Percentiles rank a stretch among this genome's conserved stretches.
Evolutionary conservation across 1,140 invertebrate genomes (phyloP).

Genomic region (Gryllus bimaculatus): DNA sequence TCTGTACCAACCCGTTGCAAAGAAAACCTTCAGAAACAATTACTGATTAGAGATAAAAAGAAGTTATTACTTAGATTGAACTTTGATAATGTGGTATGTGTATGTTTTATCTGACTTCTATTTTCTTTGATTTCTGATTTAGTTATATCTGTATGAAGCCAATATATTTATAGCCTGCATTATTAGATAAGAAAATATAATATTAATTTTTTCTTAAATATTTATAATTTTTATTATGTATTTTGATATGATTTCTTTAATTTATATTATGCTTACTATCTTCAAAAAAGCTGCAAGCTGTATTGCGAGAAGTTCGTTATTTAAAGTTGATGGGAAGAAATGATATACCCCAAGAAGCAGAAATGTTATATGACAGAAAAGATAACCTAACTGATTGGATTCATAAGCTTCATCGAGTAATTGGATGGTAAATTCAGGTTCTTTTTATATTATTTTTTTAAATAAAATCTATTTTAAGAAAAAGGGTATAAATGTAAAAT

Average conservation of each 20-base stretch:
- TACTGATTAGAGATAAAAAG: constrained; percentile 29
- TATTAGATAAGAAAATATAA: too few species aligned
- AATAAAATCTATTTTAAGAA: not conserved
- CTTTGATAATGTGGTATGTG: constrained; percentile 12
- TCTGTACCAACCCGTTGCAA: constrained; percentile 32
- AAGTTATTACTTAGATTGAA: constrained; percentile 37
- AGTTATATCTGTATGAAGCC: too few species aligned
- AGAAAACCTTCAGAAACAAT: constrained; percentile 32
- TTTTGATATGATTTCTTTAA: too few species aligned
- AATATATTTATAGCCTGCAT: too few species aligned
- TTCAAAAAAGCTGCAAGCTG: constrained; percentile 25
- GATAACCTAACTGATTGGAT: constrained; percentile 41
- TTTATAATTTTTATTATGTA: too few species aligned
- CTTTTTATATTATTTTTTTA: not conserved
- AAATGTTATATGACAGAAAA: constrained; percentile 41
- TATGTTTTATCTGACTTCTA: too few species aligned
- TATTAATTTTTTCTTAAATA: too few species aligned
- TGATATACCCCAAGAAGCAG: constrained; percentile 43
- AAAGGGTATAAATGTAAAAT: too few species aligned
- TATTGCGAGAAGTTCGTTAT: constrained; percentile 51
- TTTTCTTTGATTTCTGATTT: too few species aligned
- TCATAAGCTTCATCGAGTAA: constrained; percentile 39
- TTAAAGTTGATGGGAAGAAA: constrained; percentile 50
- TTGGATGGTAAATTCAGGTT: constrained; percentile 39
- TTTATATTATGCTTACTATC: too few species aligned